Evolutionary conservation across 2,797 vertebrate species (phyloP), one percentile per base, ranked within the genome.

Genomic region (Mormyrops attenuatus): DNA sequence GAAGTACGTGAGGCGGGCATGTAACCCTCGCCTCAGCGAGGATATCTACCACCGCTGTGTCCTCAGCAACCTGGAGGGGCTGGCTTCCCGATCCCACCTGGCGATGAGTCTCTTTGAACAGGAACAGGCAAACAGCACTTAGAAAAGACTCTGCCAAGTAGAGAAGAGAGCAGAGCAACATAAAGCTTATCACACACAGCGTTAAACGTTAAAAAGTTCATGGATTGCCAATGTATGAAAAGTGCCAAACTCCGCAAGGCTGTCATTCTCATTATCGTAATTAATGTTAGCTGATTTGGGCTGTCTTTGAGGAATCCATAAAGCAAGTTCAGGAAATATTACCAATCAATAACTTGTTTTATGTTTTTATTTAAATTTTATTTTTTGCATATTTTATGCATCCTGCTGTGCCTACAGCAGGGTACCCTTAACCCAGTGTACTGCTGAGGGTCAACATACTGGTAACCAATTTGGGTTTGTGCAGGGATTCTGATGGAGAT

Each of bases 121-220:
- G 90, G 98, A 99, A 85, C 98, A 99, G 95, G 98, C 97, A 92
- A 99, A 99, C 92, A 99, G 98, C 95, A 99, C 98, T 84, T 98
- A 97, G 85, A 85, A 47, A 47, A 47, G 38, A 44, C 77, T 38
- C 34, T 73, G 69, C 69, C 13, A 7, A 8, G 38, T 47, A 82
- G 13, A 2, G 77, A 8, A 44, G 77, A 9, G 41, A 82, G 17
- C 41, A 3, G 17, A n/a, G 41, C 38, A 20, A 82, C 5, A 47
- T n/a, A 8, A 44, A 47, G 38, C 77, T 44, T 3, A 52, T 30
- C 22, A 8, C 5, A 85, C 49, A 85, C 47, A 52, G 47, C n/a
- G 4, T 85, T 52, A 80, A 80, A 80, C 3, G 17, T 44, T 44
- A 44, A 47, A 82, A 44, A 44, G 0, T 5, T 82, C 17, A 47